A percentile compares a stretch with the other conserved stretches of the same genome.
Evolutionary conservation across 2,113 vertebrate species (phyloP).

Genomic region (Piaya cayana): DNA sequence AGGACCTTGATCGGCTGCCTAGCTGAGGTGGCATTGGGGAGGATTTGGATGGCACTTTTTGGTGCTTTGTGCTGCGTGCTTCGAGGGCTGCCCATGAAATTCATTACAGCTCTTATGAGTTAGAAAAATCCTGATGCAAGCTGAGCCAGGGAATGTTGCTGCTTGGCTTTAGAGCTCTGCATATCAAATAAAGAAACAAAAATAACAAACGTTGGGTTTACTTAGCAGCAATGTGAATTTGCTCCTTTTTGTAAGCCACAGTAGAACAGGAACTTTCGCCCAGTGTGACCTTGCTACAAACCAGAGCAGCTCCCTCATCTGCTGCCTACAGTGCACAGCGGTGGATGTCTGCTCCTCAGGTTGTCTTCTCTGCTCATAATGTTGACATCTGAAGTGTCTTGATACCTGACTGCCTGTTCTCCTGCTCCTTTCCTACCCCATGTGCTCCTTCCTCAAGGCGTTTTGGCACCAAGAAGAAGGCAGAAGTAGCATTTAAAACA

Average conservation of each 20-base stretch:
- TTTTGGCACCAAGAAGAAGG: background rate
- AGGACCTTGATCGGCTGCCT: background rate
- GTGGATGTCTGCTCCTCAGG: background rate
- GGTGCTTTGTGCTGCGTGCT: background rate
- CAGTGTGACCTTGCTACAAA: background rate
- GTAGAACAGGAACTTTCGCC: background rate
- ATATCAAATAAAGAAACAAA: background rate
- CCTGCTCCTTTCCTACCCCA: background rate
- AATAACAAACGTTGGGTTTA: background rate
- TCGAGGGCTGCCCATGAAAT: background rate
- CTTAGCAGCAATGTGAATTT: background rate
- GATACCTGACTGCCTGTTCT: background rate
- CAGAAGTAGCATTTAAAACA: background rate
- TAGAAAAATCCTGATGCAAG: background rate
- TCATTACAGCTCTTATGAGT: background rate
- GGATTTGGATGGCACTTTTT: background rate
- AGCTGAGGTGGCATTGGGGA: background rate
- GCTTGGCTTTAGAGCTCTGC: background rate
- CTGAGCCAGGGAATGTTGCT: background rate
- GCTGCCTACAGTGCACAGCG: accelerated
- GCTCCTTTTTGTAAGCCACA: background rate
- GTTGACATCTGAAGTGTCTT: background rate
- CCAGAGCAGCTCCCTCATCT: background rate
- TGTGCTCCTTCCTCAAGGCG: background rate
- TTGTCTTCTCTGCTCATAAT: background rate